Base-by-base conservation (phyloP, 2,113 vertebrate genomes). In the Scolopax mira region DNA sequence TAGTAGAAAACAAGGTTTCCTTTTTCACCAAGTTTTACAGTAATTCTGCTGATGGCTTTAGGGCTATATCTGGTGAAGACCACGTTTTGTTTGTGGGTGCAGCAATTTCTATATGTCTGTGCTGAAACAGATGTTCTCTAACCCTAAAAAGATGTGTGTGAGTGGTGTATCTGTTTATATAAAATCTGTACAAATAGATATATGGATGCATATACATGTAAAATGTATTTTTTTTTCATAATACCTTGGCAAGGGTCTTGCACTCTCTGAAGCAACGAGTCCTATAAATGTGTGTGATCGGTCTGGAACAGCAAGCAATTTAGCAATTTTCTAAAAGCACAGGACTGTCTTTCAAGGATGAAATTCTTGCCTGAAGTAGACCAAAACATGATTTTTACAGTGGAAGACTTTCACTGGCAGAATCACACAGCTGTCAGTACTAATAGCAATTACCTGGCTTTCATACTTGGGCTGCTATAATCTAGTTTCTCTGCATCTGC, bases 301-400 rank as follows among this genome's bases (percentile, higher is more conserved):
- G 62, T 97, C 49, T 96, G 94, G 87, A 96, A 91, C 66, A 94
- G 51, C 66, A 82, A 87, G 89, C 91, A 94, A 93, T 94, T 92
- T 80, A 79, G 54, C 94, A 93, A 80, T 94, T 91, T 88, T 73
- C 70, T 89, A 23, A 25, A 67, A 75, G 66, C 60, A 74, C 23
- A 61, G 41, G 31, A 28, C 82, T 92, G 57, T 61, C 52, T 93
- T 71, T 97, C 88, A 93, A 42, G 86, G 90, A 39, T 88, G 65
- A 95, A 95, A 85, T 92, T 84, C 48, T 95, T 90, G 65, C 65
- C 62, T 74, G 82, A 78, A 90, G 61, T 88, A 67, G 77, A 74
- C 41, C 22, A 70, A 78, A 74, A 8, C 9, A 67, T 67, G 51
- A 22, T 70, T 93, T 58, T 88, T 78, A 49, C 35, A 74, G 67